Evolutionary conservation across 2,797 vertebrate species (phyloP).

Genomic region (Poecilia wingei): DNA sequence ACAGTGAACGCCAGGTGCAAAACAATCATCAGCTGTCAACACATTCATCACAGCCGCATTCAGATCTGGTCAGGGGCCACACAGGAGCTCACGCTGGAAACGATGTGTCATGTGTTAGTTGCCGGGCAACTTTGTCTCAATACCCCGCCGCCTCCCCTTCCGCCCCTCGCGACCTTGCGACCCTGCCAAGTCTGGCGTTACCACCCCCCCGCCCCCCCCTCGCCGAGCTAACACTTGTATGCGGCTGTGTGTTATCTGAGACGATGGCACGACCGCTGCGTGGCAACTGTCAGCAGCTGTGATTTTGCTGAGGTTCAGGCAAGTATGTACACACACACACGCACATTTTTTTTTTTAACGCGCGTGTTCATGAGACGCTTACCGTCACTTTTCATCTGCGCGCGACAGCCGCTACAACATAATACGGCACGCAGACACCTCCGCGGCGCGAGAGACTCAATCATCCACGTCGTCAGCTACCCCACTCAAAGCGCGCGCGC

Average conservation of each 20-base stretch:
- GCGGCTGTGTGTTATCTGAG: constrained; percentile 66
- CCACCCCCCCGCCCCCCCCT: constrained; percentile 43
- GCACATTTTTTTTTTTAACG: too few relatives aligned
- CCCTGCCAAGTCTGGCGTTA: constrained; percentile 69
- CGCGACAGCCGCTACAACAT: constrained; percentile 52
- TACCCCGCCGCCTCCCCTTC: constrained; percentile 21
- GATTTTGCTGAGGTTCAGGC: constrained; percentile 57
- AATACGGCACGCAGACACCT: constrained; percentile 62
- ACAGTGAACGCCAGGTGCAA: constrained; percentile 38
- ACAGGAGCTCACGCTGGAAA: constrained; percentile 19
- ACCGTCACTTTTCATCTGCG: constrained; percentile 48
- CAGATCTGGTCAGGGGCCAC: constrained; percentile 34
- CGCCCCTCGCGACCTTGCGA: constrained; percentile 67
- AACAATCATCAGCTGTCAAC: constrained; percentile 39
- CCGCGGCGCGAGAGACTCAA: constrained; percentile 57
- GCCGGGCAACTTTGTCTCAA: constrained; percentile 73
- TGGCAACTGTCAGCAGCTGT: constrained; percentile 75
- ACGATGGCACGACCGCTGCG: constrained; percentile 65
- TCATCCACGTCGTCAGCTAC: constrained; percentile 47
- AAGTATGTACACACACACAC: background rate
- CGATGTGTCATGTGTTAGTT: constrained; percentile 49
- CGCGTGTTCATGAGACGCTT: constrained; percentile 22
- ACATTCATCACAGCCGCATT: constrained; percentile 34
- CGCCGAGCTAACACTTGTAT: constrained; percentile 38
- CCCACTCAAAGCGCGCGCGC: constrained; percentile 12